Evolutionary conservation across 2,113 vertebrate species (phyloP), one percentile per base, ranked within the genome.

Genomic region (Anseranas semipalmata): DNA sequence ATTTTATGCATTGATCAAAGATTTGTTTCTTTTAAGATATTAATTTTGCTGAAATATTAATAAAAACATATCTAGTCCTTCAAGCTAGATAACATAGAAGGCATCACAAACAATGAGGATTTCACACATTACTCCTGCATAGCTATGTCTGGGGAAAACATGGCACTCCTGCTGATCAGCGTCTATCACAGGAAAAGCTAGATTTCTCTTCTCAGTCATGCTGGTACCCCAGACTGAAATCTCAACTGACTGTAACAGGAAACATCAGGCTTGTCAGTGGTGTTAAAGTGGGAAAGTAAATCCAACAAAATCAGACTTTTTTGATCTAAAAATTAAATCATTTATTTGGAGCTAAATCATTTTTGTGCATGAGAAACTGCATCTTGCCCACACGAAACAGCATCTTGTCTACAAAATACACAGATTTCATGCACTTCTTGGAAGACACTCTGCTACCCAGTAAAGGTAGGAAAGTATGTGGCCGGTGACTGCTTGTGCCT

Each of bases 1-100:
- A 70, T 83, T 92, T 81, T 86, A 78, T 4, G 20, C 66, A 95
- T 96, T 96, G 80, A 96, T 87, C 91, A 82, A 81, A 94, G 70
- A 89, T 78, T 70, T 52, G 43, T 72, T 81, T 93, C 73, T 86
- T 84, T 84, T 58, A 90, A 95, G 58, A 58, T 28, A 77, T 2
- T 35, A 70, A 78, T 59, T 65, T 87, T 89, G 16, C 8, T 85
- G 58, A 92, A 95, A 89, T 78, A 66, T 73, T 89, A 85, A 55
- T 28, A 73, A 66, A 92, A 87, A 2, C 18, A 46, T 67, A 37
- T 24, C 53, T 59, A 72, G 11, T 16, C 46, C 79, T 93, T 85
- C 50, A 87, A 74, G 28, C 0, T 39, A 65, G 15, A 27, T 79
- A 60, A 53, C 43, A 37, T 7, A 82, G 80, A 76, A 15, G 53